These are phyloP conservation scores for Scytalopus superciliaris DNA, from an alignment of 2,113 vertebrate species.

Conservation along the genomic window DNA sequence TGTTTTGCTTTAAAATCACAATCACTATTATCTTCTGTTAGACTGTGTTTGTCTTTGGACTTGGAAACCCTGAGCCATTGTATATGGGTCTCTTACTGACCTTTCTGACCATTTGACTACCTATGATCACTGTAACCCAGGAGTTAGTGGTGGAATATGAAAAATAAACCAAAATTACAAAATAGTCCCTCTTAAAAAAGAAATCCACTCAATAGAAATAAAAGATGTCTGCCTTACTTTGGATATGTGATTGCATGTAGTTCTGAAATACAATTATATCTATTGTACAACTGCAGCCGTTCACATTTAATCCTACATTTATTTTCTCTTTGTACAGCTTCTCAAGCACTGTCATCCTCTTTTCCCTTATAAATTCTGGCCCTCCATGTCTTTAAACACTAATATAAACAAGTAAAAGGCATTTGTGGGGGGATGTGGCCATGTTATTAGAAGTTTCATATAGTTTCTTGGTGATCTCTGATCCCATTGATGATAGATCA, in stretches of 20 bases:
- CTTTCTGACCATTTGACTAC: background rate
- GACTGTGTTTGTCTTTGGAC: background rate
- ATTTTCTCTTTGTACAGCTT: background rate
- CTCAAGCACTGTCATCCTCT: background rate
- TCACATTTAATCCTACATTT: background rate
- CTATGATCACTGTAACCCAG: background rate
- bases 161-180: background rate
- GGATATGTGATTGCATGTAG: background rate
- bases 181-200: background rate
- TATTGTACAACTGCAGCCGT: background rate
- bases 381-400: background rate
- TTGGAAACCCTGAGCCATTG: background rate
- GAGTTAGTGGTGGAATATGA: background rate
- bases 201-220: background rate
- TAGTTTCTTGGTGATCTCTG: background rate
- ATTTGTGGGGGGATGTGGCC: accelerated
- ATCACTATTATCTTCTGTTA: background rate
- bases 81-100: background rate
- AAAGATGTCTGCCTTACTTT: background rate
- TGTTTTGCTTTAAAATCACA: background rate
- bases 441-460: background rate
- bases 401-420: background rate
- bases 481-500: background rate
- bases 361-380: background rate
- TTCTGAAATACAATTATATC: background rate